phyloP scores from a whole-genome alignment of 2,113 vertebrate species.

The Isichthys henryi region DNA sequence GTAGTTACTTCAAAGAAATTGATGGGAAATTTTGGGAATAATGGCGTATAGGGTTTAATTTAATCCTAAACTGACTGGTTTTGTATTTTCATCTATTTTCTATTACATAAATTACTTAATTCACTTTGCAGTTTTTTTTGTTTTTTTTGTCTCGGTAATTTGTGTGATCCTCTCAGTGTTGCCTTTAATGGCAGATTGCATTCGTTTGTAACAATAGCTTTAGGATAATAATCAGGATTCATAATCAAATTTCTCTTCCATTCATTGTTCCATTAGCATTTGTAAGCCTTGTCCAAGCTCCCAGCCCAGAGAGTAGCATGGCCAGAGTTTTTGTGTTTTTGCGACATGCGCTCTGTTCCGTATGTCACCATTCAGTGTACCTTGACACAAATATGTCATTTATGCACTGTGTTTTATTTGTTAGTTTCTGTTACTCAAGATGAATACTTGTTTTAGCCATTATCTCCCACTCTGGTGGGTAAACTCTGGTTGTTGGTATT shows the following conservation, averaged over 20 bases:
- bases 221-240: neutral
- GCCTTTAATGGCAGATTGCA: neutral
- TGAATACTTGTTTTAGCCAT: constrained; percentile 30
- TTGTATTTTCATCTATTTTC: neutral
- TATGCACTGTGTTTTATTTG: neutral
- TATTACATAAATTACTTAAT: neutral
- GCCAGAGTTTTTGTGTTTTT: neutral
- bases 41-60: neutral
- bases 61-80: neutral
- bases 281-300: neutral
- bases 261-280: neutral
- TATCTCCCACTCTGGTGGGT: constrained; percentile 7
- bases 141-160: neutral
- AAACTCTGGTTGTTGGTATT: constrained; percentile 35
- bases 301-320: neutral
- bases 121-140: neutral
- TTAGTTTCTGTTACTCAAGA: constrained; percentile 34
- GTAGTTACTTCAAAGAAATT: neutral
- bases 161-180: neutral
- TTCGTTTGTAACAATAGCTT: neutral
- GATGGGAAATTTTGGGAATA: neutral
- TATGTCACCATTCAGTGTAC: neutral
- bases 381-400: neutral
- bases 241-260: neutral
- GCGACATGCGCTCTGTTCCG: neutral